These are phyloP conservation scores for Moxostoma hubbsi DNA, from an alignment of 2,797 vertebrate genomes.

Conservation along the genomic window DNA sequence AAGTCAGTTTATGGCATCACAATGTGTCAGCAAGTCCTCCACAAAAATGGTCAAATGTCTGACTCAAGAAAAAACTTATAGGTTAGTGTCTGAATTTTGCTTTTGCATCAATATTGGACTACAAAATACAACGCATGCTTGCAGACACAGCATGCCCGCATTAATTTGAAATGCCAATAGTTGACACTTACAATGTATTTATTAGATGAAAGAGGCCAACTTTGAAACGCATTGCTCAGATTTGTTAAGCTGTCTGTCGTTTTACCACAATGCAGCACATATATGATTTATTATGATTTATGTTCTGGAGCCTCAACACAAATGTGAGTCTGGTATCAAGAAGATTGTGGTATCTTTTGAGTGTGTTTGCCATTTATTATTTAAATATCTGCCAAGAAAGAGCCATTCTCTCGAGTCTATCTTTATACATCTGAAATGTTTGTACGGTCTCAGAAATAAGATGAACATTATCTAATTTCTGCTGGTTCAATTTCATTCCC, in stretches of 20 bases:
- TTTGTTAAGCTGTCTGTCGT: slow-evolving; percentile 8
- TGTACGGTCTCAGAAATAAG: neutral
- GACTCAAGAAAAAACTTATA: neutral
- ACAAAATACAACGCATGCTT: neutral
- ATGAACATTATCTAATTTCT: neutral
- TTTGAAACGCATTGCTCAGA: slow-evolving; percentile 24
- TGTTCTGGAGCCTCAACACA: neutral
- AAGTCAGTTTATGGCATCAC: neutral
- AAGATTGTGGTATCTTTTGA: slow-evolving; percentile 11
- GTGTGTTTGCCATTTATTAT: slow-evolving; percentile 15
- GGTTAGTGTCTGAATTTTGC: neutral
- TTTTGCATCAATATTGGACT: neutral
- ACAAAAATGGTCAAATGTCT: neutral
- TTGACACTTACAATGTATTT: neutral
- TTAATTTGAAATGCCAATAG: slow-evolving; percentile 5
- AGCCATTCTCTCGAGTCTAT: neutral
- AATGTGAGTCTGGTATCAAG: neutral
- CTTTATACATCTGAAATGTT: slow-evolving; percentile 21
- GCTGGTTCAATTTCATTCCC: slow-evolving; percentile 8
- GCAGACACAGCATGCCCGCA: neutral
- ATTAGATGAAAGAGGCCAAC: neutral
- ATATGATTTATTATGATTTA: neutral
- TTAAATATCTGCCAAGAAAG: slow-evolving; percentile 7
- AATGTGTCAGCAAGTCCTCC: neutral
- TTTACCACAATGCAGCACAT: slow-evolving; percentile 14